These are phyloP conservation scores for Tethya wilhelma DNA, from an alignment of 37 sponge, comb jelly and placozoan genomes.

Conservation along the genomic window DNA sequence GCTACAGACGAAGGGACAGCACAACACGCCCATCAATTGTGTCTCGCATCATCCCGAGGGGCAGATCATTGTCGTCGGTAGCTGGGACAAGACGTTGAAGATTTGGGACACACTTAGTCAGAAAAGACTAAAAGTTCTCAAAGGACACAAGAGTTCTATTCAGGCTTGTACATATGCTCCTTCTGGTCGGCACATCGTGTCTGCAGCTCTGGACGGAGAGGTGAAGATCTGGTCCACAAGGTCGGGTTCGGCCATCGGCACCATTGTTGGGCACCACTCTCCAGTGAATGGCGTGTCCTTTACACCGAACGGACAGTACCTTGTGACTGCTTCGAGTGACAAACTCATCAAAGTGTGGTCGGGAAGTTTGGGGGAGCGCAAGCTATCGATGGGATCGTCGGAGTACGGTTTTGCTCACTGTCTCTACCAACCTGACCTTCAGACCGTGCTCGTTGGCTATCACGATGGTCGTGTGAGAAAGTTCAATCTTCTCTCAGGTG, in stretches of 20 bases:
- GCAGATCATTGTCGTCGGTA: slow-evolving; percentile 81
- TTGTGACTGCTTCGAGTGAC: slow-evolving; percentile 89
- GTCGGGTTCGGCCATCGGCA: slow-evolving; percentile 78
- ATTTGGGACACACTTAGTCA: slow-evolving; percentile 89
- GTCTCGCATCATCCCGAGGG: slow-evolving; percentile 90
- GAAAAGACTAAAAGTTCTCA: slow-evolving; percentile 81
- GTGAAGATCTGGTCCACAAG: slow-evolving; percentile 86
- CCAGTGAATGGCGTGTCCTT: slow-evolving; percentile 78
- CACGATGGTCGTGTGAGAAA: slow-evolving; percentile 68
- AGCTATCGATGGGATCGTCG: slow-evolving; percentile 15
- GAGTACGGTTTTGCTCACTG: slow-evolving; percentile 57
- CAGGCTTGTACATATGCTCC: slow-evolving; percentile 85
- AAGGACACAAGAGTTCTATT: slow-evolving; percentile 87
- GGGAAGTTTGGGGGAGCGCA: slow-evolving; percentile 67
- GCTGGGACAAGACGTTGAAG: slow-evolving; percentile 85
- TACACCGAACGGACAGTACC: slow-evolving; percentile 77
- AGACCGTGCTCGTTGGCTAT: slow-evolving; percentile 66
- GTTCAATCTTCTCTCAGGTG: slow-evolving; percentile 52
- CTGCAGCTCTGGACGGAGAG: slow-evolving; percentile 90
- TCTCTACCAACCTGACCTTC: slow-evolving; percentile 17
- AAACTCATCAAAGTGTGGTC: slow-evolving; percentile 86
- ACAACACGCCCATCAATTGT: slow-evolving; percentile 87
- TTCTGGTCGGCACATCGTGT: slow-evolving; percentile 85
- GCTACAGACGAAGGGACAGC: slow-evolving; percentile 32
- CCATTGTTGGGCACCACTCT: slow-evolving; percentile 75